phyloP scores from a whole-genome alignment of 2,113 vertebrate species.

The Toxostoma redivivum region DNA sequence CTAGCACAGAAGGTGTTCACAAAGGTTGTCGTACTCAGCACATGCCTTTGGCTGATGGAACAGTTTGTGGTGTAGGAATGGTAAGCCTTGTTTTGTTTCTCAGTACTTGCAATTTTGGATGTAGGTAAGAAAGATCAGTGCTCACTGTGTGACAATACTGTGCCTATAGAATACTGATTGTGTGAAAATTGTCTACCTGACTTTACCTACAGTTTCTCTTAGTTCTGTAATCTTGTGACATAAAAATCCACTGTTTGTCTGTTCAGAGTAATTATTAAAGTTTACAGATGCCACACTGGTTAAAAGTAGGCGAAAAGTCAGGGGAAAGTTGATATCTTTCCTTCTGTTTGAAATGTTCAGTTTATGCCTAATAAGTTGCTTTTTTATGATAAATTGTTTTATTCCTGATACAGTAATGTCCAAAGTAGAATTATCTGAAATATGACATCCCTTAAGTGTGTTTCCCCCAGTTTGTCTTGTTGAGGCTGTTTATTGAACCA shows the following conservation, averaged over 20 bases:
- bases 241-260: not conserved
- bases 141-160: not conserved
- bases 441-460: not conserved
- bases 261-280: not conserved
- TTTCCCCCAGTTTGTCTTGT: not conserved
- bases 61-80: conserved; percentile 90
- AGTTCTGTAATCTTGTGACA: not conserved
- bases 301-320: not conserved
- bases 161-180: not conserved
- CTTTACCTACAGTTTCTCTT: not conserved
- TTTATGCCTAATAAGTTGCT: not conserved
- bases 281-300: not conserved
- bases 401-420: not conserved
- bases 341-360: not conserved
- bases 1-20: conserved; percentile 87
- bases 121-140: not conserved
- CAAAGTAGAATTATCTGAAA: not conserved
- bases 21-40: conserved; percentile 95
- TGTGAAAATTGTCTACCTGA: not conserved
- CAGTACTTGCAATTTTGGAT: not conserved
- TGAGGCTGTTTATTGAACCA: not conserved
- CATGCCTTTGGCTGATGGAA: conserved; percentile 96
- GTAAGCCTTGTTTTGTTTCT: conserved; percentile 70
- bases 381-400: not conserved
- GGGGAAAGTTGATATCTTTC: not conserved